Base-by-base conservation (phyloP, 2,888 invertebrate species). In the Phengaris alcon region DNA sequence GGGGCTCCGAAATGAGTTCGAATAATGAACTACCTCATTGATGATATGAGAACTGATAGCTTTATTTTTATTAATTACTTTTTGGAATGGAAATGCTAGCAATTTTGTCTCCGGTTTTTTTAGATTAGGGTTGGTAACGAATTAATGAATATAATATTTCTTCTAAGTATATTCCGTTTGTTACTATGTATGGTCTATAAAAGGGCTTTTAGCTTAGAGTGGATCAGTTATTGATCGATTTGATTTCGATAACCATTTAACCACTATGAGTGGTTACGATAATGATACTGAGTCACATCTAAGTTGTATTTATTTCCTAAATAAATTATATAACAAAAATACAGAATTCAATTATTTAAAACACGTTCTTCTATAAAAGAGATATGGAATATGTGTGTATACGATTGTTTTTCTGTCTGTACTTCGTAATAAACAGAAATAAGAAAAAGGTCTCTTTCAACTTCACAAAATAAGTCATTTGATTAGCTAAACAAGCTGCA, bases 1-100 rank as follows among this genome's bases (percentile, higher is more conserved):
- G 88, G 89, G 87, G 82, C 79, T 82, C 73, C 79, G 79, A 80
- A 81, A 84, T 84, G 85, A 85, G 84, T 85, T 85, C 83, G 80
- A 82, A 85, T 84, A 82, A 83, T 15, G n/a, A 68, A 57, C 22
- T 74, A 74, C 68, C 54, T 69, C 57, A 69, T 48, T 57, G 64
- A 59, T 46, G 74, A 72, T 72, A 52, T 64, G 12, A 64, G 64
- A 64, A 64, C 64, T 44, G 64, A 64, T 64, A 12, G 64, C 35
- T 35, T 64, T 52, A 52, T 52, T 52, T 64, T 64, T 59, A 22
- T 59, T 64, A 64, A 64, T 64, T 64, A 44, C 22, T 64, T 6
- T 64, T 64, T 44, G 10, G 35, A 64, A 35, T 64, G 35, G 64
- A 35, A 64, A 64, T 6, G 35, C 4, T 75, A 4, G 68, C 35